Conservation (phyloP, 2,888 invertebrate genomes). For the Papilio gigon region DNA sequence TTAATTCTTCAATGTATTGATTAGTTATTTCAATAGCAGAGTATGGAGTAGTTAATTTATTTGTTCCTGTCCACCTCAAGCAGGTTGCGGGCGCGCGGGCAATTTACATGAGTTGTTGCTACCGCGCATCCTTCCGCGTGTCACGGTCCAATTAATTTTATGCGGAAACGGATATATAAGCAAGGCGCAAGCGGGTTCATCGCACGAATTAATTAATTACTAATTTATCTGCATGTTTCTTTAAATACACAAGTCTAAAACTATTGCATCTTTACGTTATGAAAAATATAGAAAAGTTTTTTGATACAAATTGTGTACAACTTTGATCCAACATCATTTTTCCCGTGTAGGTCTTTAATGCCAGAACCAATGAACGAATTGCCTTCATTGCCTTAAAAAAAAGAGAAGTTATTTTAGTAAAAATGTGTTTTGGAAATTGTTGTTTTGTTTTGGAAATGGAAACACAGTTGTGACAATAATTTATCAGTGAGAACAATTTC, state of each 20-base stretch:
- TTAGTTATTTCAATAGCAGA: neutral
- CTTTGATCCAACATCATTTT: no score
- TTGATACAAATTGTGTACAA: neutral
- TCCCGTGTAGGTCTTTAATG: no score
- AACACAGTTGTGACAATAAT: neutral
- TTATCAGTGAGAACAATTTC: neutral
- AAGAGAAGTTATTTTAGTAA: no score
- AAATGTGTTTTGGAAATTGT: no score
- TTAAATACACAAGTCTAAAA: constrained; percentile 35
- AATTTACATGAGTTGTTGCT: constrained; percentile 79
- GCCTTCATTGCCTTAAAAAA: no score
- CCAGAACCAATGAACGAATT: no score
- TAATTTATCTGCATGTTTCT: constrained; percentile 42
- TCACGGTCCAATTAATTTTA: constrained; percentile 79
- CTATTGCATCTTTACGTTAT: neutral
- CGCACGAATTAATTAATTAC: constrained; percentile 65
- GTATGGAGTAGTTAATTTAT: constrained; percentile 39
- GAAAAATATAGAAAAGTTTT: neutral
- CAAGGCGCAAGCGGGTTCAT: constrained; percentile 74
- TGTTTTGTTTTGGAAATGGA: neutral
- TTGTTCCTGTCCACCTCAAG: constrained; percentile 48
- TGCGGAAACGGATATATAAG: constrained; percentile 78
- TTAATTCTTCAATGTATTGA: neutral
- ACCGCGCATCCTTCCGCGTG: constrained; percentile 77
- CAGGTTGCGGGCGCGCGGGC: constrained; percentile 52